phyloP scores from a whole-genome alignment of 2,113 vertebrate species.

The Scopus umbretta region DNA sequence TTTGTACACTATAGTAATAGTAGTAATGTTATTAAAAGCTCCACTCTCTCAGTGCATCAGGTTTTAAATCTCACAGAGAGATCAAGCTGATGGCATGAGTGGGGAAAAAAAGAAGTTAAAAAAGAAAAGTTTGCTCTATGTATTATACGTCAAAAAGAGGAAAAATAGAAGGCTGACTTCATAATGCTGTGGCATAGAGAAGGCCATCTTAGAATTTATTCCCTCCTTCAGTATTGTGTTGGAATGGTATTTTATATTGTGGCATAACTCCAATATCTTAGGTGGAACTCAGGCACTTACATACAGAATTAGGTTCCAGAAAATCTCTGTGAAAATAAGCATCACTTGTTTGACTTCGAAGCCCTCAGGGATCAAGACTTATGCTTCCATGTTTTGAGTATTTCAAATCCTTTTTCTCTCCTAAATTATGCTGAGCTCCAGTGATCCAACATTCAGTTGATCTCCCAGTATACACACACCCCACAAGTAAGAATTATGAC shows the following conservation, averaged over 20 bases:
- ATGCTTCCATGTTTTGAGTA: not conserved
- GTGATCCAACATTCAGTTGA: not conserved
- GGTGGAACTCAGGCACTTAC: not conserved
- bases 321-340: not conserved
- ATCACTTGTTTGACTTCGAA: not conserved
- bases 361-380: not conserved
- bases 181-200: not conserved
- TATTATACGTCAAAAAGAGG: not conserved
- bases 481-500: not conserved
- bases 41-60: not conserved
- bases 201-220: not conserved
- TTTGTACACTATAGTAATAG: not conserved
- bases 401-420: not conserved
- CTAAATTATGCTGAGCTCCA: not conserved
- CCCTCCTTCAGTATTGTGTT: not conserved
- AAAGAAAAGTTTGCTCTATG: not conserved
- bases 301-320: not conserved
- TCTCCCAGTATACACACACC: not conserved
- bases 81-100: not conserved
- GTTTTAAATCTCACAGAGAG: not conserved
- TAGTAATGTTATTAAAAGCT: not conserved
- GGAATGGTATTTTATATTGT: not conserved
- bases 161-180: not conserved
- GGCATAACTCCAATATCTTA: not conserved
- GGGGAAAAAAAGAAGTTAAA: not conserved